Base-by-base conservation (phyloP, 2,888 invertebrate genomes). In the Sminthurinus aureus region DNA sequence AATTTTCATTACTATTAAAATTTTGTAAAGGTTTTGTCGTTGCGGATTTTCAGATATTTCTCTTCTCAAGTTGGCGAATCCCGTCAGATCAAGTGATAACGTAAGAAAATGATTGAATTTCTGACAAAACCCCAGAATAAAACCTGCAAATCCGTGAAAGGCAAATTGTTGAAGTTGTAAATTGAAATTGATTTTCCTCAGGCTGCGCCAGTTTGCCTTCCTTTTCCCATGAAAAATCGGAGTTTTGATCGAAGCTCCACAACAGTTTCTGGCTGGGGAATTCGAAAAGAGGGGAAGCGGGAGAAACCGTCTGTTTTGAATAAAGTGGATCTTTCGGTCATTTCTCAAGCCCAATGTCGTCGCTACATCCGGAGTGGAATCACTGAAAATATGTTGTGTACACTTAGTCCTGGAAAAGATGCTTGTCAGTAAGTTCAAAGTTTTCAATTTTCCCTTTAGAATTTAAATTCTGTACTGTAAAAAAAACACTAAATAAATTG, bases 381-480 rank as follows among this genome's bases (percentile, higher is more conserved):
- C 15, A 87, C 85, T 0, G 71, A 84, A 18, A 87, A 87, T 69
- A 87, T 87, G 86, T 58, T 87, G 18, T 87, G 87, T 51, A 87
- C 87, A 0, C 85, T 84, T 74, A 76, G 20, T 11, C 52, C 74
- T 0, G 86, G 86, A 71, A 82, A 83, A 71, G 87, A 87, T 76
- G 85, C 87, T 64, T 87, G 87, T 78, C 87, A 87, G 78, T 86
- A 84, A 52, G 64, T 69, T 26, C 73, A 58, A 15, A 24, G 22
- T 20, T 18, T 51, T 75, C 15, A 51, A 18, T n/a, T n/a, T n/a
- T n/a, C n/a, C n/a, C n/a, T n/a, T n/a, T n/a, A n/a, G n/a, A n/a
- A n/a, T n/a, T 38, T 67, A 64, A 79, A 66, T 50, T 74, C 22
- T 0, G 4, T 38, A 18, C 50, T 51, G n/a, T 50, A 3, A 75